These are phyloP conservation scores for Pristis pectinata DNA, from an alignment of 2,797 vertebrate genomes.

Conservation along the genomic window DNA sequence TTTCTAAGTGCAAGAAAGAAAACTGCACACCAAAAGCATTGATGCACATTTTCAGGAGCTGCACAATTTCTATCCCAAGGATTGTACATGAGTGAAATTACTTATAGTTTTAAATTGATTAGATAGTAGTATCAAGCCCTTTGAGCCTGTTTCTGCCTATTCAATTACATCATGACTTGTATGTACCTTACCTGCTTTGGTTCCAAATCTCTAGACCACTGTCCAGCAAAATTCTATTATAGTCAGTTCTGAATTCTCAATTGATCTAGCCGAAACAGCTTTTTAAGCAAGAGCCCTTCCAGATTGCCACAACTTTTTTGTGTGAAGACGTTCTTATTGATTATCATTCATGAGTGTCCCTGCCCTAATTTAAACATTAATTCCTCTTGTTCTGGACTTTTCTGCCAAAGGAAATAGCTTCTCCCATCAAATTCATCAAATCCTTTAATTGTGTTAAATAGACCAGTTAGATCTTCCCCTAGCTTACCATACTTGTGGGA, in stretches of 20 bases:
- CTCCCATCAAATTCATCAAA: background rate
- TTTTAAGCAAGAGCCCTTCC: background rate
- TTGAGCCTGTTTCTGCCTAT: background rate
- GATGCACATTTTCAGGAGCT: too few relatives aligned
- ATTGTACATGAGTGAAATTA: background rate
- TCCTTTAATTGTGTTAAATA: background rate
- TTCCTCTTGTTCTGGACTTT: background rate
- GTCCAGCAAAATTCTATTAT: background rate
- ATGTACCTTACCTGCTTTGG: background rate
- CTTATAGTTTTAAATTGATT: background rate
- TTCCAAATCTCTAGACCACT: background rate
- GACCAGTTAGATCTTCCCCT: background rate
- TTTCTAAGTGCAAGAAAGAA: too few relatives aligned
- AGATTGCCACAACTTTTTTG: background rate
- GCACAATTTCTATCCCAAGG: background rate
- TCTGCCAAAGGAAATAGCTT: background rate
- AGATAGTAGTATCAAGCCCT: background rate
- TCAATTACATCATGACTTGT: background rate
- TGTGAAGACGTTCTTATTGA: background rate
- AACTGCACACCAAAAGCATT: too few relatives aligned
- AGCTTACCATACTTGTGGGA: background rate
- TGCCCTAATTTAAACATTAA: background rate
- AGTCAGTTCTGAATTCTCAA: background rate
- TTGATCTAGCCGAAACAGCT: background rate
- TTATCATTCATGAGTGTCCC: too few relatives aligned